phyloP scores from a whole-genome alignment of 2,113 vertebrate genomes.

The Microtus richardsoni region DNA sequence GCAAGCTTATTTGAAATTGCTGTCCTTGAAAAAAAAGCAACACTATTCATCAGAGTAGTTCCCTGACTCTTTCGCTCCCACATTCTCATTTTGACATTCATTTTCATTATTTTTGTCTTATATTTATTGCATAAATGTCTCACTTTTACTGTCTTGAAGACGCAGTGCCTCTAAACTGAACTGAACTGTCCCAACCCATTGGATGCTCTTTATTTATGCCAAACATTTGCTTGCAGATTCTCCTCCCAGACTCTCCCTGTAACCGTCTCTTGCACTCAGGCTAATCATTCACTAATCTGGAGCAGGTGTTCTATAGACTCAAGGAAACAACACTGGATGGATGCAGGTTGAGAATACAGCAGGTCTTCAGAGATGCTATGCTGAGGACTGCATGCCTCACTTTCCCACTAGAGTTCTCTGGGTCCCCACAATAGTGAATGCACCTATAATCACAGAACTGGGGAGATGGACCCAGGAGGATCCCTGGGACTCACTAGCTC shows the following conservation, averaged over 20 bases:
- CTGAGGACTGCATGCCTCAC: neutral
- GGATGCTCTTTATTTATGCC: neutral
- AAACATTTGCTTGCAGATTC: neutral
- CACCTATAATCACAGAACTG: neutral
- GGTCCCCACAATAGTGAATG: neutral
- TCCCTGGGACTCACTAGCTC: neutral
- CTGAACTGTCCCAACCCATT: neutral
- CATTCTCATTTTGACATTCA: neutral
- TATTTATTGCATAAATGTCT: neutral
- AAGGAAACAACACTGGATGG: neutral
- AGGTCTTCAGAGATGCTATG: neutral
- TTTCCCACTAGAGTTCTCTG: neutral
- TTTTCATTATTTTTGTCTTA: neutral
- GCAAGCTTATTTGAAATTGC: slow-evolving; percentile 21
- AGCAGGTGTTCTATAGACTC: neutral
- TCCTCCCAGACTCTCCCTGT: neutral
- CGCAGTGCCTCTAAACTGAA: neutral
- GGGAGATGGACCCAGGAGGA: neutral
- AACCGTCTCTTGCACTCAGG: neutral
- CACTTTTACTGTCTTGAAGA: neutral
- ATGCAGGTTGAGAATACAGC: neutral
- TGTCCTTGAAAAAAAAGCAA: slow-evolving; percentile 52
- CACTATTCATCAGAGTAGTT: neutral
- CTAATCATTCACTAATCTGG: neutral
- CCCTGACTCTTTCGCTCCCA: neutral